Evolutionary conservation across 2,113 vertebrate species (phyloP).

Genomic region (Takifugu flavidus): DNA sequence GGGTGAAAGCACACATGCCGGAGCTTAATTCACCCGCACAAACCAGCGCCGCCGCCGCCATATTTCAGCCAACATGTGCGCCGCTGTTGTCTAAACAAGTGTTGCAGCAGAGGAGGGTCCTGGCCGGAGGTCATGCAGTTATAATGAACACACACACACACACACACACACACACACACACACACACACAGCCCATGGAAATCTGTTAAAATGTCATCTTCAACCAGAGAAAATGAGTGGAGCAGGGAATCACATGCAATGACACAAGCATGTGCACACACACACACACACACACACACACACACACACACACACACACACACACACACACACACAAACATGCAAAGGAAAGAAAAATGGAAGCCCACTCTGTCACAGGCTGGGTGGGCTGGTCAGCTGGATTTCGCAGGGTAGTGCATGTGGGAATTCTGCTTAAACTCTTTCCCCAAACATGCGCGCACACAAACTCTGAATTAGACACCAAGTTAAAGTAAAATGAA

Average conservation of each 20-base stretch:
- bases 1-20: conserved; percentile 75
- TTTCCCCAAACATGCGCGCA: conserved; percentile 36
- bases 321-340: conserved; percentile 27
- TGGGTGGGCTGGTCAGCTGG: conserved; percentile 77
- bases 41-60: conserved; percentile 63
- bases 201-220: conserved; percentile 73
- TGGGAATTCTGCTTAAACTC: conserved; percentile 67
- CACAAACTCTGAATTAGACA: conserved; percentile 7
- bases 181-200: conserved; percentile 72
- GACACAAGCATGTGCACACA: conserved; percentile 33
- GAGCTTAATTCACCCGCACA: conserved; percentile 74
- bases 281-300: conserved; percentile 14
- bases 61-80: conserved; percentile 79
- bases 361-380: conserved; percentile 60
- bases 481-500: no score
- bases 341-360: conserved; percentile 60
- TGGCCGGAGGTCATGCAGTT: conserved; percentile 75
- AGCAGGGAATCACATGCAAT: conserved; percentile 46
- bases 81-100: conserved; percentile 81
- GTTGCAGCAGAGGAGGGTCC: conserved; percentile 66
- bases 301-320: conserved; percentile 15
- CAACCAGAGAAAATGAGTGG: conserved; percentile 68
- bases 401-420: conserved; percentile 42
- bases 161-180: conserved; percentile 10
- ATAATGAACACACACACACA: conserved; percentile 20